A percentile compares a stretch with the other conserved stretches of the same genome.
Conservation (phyloP, 2,113 vertebrate genomes). For the Rhinoderma darwinii region DNA sequence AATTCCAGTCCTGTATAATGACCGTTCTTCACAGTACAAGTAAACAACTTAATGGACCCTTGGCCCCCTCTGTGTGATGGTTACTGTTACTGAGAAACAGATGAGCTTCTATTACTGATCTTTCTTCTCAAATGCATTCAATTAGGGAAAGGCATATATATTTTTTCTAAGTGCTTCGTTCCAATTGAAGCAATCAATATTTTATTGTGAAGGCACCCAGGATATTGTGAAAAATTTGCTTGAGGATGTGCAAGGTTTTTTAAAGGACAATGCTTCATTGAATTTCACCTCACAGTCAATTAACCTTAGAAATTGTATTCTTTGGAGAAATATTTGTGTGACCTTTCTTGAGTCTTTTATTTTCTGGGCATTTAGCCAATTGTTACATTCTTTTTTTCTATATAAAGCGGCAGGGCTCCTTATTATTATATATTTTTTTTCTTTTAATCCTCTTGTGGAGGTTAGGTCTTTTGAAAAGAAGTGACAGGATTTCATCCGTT, state of each 20-base stretch:
- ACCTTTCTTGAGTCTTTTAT: slow-evolving; percentile 69
- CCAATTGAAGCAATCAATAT: slow-evolving; percentile 57
- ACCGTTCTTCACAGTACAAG: neutral
- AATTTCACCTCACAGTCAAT: slow-evolving; percentile 68
- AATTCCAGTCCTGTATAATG: neutral
- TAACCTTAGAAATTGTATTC: slow-evolving; percentile 67
- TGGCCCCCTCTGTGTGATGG: neutral
- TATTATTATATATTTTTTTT: neutral
- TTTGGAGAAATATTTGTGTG: slow-evolving; percentile 26
- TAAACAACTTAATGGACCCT: slow-evolving; percentile 31
- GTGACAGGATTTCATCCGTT: slow-evolving; percentile 23
- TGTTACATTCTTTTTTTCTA: slow-evolving; percentile 61
- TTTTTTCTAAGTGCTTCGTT: slow-evolving; percentile 52
- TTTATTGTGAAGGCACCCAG: slow-evolving; percentile 56
- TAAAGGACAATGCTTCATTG: slow-evolving; percentile 56
- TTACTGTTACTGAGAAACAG: slow-evolving; percentile 30
- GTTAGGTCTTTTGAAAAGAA: slow-evolving; percentile 29
- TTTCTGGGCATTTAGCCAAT: slow-evolving; percentile 74
- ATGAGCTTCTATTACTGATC: slow-evolving; percentile 37
- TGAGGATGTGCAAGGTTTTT: slow-evolving; percentile 55
- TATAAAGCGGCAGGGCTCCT: slow-evolving; percentile 48
- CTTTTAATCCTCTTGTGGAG: neutral
- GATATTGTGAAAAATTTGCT: slow-evolving; percentile 53
- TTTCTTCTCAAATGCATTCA: slow-evolving; percentile 47
- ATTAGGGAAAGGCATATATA: slow-evolving; percentile 37